A percentile compares a stretch with the other conserved stretches of the same genome.
Evolutionary conservation across 2,888 invertebrate genomes (phyloP).

Genomic region (Theristus sp.): DNA sequence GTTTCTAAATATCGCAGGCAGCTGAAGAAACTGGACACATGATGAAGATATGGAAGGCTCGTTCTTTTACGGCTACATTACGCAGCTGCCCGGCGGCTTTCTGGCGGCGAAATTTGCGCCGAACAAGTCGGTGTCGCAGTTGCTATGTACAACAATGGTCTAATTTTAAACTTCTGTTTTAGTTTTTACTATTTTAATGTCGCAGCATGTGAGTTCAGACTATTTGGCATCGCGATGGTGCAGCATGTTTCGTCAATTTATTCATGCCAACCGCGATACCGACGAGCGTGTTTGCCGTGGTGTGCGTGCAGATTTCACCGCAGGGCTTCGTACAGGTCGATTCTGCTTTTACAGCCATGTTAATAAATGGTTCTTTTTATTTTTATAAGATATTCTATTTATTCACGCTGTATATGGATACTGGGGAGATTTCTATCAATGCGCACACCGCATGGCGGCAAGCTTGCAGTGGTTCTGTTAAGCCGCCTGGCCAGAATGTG

Average conservation of each 20-base stretch:
- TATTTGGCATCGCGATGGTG: constrained; percentile 84
- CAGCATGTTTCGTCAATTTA: constrained; percentile 75
- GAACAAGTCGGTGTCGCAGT: constrained; percentile 45
- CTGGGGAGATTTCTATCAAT: no score
- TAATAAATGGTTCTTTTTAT: no score
- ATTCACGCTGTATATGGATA: no score
- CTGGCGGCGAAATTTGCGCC: constrained; percentile 90
- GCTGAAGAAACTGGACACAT: constrained; percentile 40
- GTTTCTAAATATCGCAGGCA: no score
- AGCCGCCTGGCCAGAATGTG: no score
- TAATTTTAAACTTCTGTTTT: no score
- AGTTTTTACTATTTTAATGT: no score
- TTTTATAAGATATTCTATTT: no score
- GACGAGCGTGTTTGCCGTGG: constrained; percentile 47
- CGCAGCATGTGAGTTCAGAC: constrained; percentile 34
- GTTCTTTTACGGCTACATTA: constrained; percentile 95
- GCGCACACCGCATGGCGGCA: no score
- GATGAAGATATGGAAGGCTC: constrained; percentile 72
- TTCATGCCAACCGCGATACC: constrained; percentile 75
- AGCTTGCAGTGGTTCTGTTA: no score
- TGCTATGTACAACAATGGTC: constrained; percentile 55
- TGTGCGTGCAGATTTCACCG: constrained; percentile 65
- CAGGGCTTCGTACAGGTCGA: constrained; percentile 68
- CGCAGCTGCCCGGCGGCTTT: constrained; percentile 95
- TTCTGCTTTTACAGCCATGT: no score